Evolutionary conservation across 2,888 invertebrate genomes (phyloP).

Genomic region (Oxystoma pomonae): DNA sequence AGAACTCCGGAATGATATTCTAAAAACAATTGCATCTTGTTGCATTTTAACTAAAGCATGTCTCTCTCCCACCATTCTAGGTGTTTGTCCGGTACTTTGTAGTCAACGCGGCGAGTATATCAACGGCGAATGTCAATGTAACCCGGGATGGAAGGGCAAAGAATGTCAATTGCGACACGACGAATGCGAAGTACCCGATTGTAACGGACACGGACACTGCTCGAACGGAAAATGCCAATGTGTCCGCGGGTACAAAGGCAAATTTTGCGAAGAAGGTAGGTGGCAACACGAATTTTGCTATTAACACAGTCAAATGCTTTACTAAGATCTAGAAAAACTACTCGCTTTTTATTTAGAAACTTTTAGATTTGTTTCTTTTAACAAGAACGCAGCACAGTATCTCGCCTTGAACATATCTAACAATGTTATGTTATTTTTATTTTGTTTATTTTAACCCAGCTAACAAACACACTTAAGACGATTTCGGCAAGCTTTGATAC

Average conservation of each 20-base stretch:
- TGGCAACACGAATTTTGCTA: too few relatives aligned
- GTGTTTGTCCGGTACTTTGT: conserved; percentile 94
- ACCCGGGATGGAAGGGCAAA: conserved; percentile 97
- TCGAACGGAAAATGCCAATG: conserved; percentile 94
- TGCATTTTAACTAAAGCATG: too few relatives aligned
- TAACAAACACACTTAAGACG: too few relatives aligned
- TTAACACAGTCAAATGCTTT: too few relatives aligned
- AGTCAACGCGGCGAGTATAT: conserved; percentile 95
- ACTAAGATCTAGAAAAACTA: too few relatives aligned
- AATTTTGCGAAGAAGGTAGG: conserved; percentile 86
- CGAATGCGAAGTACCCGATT: conserved; percentile 95
- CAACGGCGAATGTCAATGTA: conserved; percentile 94
- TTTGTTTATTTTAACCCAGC: too few relatives aligned
- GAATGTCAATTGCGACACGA: conserved; percentile 94
- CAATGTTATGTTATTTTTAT: too few relatives aligned
- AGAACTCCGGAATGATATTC: too few relatives aligned
- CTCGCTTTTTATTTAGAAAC: too few relatives aligned
- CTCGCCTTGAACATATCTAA: neutral
- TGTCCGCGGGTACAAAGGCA: conserved; percentile 90
- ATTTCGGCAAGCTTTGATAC: too few relatives aligned
- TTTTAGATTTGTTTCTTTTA: too few relatives aligned
- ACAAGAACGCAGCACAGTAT: neutral
- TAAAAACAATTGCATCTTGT: too few relatives aligned
- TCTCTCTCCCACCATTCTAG: conserved; percentile 51
- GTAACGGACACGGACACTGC: conserved; percentile 95